Conservation (phyloP, 2,113 vertebrate species). For the Chloebia gouldiae region DNA sequence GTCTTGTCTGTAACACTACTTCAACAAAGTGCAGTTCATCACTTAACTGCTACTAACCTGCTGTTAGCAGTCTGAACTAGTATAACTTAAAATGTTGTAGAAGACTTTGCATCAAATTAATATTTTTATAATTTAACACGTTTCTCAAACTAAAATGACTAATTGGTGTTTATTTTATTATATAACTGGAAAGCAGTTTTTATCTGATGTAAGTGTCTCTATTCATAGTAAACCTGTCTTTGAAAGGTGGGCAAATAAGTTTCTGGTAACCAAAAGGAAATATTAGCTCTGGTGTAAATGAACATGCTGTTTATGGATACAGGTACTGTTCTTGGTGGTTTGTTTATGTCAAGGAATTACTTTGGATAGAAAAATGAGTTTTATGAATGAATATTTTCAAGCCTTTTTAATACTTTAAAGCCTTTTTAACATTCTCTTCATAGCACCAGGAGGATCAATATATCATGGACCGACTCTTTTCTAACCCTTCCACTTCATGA, state of each 20-base stretch:
- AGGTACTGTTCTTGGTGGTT: slow-evolving; percentile 18
- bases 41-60: slow-evolving; percentile 75
- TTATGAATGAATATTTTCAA: background rate
- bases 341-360: background rate
- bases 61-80: slow-evolving; percentile 73
- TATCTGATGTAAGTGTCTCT: slow-evolving; percentile 39
- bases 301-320: background rate
- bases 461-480: background rate
- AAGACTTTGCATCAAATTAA: slow-evolving; percentile 43
- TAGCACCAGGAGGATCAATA: background rate
- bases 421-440: background rate
- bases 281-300: background rate
- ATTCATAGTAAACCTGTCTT: slow-evolving; percentile 34
- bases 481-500: slow-evolving; percentile 37
- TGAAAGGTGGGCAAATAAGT: slow-evolving; percentile 58
- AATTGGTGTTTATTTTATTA: slow-evolving; percentile 57
- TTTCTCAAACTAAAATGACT: slow-evolving; percentile 72
- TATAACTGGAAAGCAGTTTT: slow-evolving; percentile 48
- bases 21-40: slow-evolving; percentile 67
- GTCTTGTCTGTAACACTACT: slow-evolving; percentile 63
- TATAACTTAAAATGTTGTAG: slow-evolving; percentile 39
- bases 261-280: slow-evolving; percentile 1
- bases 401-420: background rate
- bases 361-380: background rate
- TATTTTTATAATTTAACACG: slow-evolving; percentile 19